These are phyloP conservation scores for Sisyra terminalis DNA, from an alignment of 2,888 invertebrate genomes.

Conservation along the genomic window DNA sequence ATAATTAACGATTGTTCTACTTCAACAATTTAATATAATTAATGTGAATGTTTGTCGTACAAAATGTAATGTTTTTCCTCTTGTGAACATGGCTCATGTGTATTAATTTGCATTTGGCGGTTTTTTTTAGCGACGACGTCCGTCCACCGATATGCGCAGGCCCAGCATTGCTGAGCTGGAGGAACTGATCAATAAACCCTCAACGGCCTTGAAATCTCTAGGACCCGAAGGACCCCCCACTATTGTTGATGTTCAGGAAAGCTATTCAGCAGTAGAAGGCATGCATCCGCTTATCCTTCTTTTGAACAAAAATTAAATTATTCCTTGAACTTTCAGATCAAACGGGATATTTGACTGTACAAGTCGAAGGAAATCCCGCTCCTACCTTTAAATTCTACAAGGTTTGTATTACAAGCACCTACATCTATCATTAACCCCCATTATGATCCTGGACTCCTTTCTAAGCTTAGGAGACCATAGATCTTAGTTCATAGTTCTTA, in stretches of 20 bases:
- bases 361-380: slow-evolving; percentile 86
- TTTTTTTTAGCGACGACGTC: slow-evolving; percentile 52
- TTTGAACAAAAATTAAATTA: too few species aligned
- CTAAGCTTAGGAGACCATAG: too few species aligned
- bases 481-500: too few species aligned
- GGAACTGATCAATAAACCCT: slow-evolving; percentile 79
- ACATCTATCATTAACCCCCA: too few species aligned
- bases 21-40: slow-evolving; percentile 22
- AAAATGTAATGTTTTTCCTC: slow-evolving; percentile 8
- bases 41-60: neutral
- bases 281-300: slow-evolving; percentile 12
- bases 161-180: slow-evolving; percentile 83
- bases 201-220: slow-evolving; percentile 67
- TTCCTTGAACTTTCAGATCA: slow-evolving; percentile 42
- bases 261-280: slow-evolving; percentile 96
- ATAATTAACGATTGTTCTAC: too few species aligned
- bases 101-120: too few species aligned
- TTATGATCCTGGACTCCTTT: too few species aligned
- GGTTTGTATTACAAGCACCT: slow-evolving; percentile 20
- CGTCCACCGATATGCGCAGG: slow-evolving; percentile 78
- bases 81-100: slow-evolving; percentile 5
- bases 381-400: slow-evolving; percentile 94
- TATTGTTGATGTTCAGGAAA: slow-evolving; percentile 86
- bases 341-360: slow-evolving; percentile 83
- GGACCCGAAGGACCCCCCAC: slow-evolving; percentile 74